Evolutionary conservation across 2,888 invertebrate species (phyloP).

Genomic region (Erpobdella octoculata): DNA sequence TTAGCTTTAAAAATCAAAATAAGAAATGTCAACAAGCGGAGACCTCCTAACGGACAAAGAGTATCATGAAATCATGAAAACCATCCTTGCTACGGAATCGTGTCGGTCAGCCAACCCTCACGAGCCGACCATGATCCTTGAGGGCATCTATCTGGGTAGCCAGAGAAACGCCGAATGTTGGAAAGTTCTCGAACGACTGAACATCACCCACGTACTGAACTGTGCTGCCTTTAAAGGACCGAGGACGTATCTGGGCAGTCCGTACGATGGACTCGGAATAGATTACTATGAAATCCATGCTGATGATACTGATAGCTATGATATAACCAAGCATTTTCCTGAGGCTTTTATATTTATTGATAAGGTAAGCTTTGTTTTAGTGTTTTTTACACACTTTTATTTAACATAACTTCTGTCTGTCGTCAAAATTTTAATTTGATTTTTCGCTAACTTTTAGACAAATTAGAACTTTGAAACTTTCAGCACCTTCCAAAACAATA

Average conservation of each 20-base stretch:
- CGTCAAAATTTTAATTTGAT: neutral
- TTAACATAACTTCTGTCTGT: too few relatives aligned
- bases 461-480: neutral
- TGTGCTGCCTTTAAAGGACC: conserved; percentile 37
- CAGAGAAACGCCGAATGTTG: conserved; percentile 37
- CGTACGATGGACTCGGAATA: conserved; percentile 37
- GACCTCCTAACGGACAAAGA: conserved; percentile 24
- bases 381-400: too few relatives aligned
- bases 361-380: conserved; percentile 14
- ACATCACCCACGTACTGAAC: conserved; percentile 39
- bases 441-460: neutral
- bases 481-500: neutral
- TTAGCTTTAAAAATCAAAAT: too few relatives aligned
- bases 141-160: conserved; percentile 37
- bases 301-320: conserved; percentile 37
- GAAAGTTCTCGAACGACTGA: conserved; percentile 30
- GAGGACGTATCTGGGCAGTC: conserved; percentile 31
- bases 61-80: conserved; percentile 31
- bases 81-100: conserved; percentile 33
- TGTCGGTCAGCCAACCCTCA: conserved; percentile 26
- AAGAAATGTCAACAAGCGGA: too few relatives aligned
- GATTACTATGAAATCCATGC: conserved; percentile 37
- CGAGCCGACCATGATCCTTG: conserved; percentile 34
- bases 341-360: conserved; percentile 36
- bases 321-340: conserved; percentile 37